phyloP scores from a whole-genome alignment of 2,888 invertebrate genomes.

The Eugnorisma glareosa region DNA sequence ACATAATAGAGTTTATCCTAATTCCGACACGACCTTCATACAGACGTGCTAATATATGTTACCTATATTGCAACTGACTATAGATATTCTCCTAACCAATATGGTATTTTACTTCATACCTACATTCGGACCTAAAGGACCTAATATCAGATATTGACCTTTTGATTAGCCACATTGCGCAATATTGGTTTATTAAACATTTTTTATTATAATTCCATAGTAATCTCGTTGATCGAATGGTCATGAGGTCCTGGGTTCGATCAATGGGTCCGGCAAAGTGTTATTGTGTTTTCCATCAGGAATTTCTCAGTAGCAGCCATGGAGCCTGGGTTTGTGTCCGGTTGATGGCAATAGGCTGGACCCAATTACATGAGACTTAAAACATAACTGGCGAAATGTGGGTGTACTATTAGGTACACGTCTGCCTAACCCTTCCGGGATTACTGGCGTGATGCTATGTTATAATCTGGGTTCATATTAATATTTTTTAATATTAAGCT shows the following conservation, averaged over 20 bases:
- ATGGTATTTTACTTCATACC: conserved; percentile 16
- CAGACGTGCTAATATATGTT: conserved; percentile 7
- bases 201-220: conserved; percentile 9
- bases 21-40: conserved; percentile 4
- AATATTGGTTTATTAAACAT: conserved; percentile 10
- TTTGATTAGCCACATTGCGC: conserved; percentile 7
- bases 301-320: too few species aligned
- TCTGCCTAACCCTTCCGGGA: too few species aligned
- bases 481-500: neutral
- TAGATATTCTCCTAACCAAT: conserved; percentile 4
- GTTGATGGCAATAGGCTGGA: too few species aligned
- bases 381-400: too few species aligned
- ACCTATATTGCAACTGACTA: conserved; percentile 7
- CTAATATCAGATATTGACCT: conserved; percentile 24
- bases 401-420: too few species aligned
- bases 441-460: too few species aligned
- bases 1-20: neutral
- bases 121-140: neutral
- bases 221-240: neutral
- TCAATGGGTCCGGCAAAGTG: too few species aligned
- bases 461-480: neutral
- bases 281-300: too few species aligned
- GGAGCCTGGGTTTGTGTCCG: too few species aligned
- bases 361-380: too few species aligned
- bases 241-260: too few species aligned